Evolutionary conservation across 1,140 invertebrate species (phyloP).

Genomic region (Anastatus disparis): DNA sequence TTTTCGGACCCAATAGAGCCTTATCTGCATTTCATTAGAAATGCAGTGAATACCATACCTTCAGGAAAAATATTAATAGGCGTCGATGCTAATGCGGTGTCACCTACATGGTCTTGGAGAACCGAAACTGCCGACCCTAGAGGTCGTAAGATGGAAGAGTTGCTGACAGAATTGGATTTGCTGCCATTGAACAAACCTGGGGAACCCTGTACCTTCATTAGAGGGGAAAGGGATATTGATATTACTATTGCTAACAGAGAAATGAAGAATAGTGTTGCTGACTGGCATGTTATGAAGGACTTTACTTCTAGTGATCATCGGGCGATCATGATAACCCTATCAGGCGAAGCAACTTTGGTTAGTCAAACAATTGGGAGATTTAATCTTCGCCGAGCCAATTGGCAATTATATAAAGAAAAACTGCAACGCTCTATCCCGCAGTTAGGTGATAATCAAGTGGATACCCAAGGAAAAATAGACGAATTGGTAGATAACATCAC

Average conservation of each 20-base stretch:
- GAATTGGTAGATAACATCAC: no score
- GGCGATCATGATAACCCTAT: no score
- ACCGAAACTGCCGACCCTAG: background rate
- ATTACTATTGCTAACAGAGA: background rate
- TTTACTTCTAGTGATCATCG: no score
- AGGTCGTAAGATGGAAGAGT: background rate
- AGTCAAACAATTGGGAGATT: background rate
- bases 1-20: background rate
- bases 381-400: no score
- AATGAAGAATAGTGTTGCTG: background rate
- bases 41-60: background rate
- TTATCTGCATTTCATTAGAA: constrained; percentile 34
- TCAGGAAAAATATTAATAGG: no score
- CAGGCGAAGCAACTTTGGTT: background rate
- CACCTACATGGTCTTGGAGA: background rate
- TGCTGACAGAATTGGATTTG: constrained; percentile 40
- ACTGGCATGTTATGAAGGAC: constrained; percentile 2
- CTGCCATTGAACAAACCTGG: constrained; percentile 12
- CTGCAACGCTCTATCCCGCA: no score
- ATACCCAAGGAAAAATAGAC: no score
- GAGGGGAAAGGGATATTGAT: background rate
- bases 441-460: no score
- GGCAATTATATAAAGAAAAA: no score
- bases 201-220: background rate
- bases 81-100: constrained; percentile 3